Base-by-base conservation (phyloP, 2,113 vertebrate species). In the Cyprinodon variegatus region DNA sequence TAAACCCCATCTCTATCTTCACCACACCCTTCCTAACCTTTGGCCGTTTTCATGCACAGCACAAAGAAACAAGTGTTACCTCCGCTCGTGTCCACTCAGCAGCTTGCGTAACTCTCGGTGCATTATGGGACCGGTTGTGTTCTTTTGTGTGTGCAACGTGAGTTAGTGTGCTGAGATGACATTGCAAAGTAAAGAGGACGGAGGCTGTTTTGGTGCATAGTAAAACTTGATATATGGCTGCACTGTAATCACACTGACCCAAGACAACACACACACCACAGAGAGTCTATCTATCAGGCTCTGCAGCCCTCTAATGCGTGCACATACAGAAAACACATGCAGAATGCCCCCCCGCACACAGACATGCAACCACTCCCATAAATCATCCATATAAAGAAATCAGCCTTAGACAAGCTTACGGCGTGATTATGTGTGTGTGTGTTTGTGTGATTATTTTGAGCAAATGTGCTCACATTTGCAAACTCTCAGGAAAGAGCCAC, bases 191-290 rank as follows among this genome's bases (percentile, higher is more conserved):
- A 79, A 88, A 89, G 83, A 86, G 86, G 90, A 90, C 85, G 64
- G 81, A 78, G 79, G 83, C 83, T 83, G 77, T 89, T 91, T 93
- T 91, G 85, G 90, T 90, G 90, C 91, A 93, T 89, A 91, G 92
- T 93, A 91, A 93, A 94, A 92, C 83, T 86, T 91, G 90, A 94
- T 93, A 86, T 92, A 92, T 93, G 79, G 78, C 80, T 90, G 88
- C 86, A 86, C 79, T 90, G 84, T 78, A 87, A 89, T 89, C 76
- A 86, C 77, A 77, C 77, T 85, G 82, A 92, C 90, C 79, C 62
- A 68, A 76, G 68, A 70, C 68, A 72, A 73, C 77, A 75, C 72
- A 68, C 57, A 82, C 50, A 65, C 74, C 78, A 61, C 50, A 77
- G 39, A 79, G 38, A 79, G 15, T 50, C 48, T 50, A 61, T 72